These are phyloP conservation scores for Drosophila multiciliata DNA, from an alignment of 2,888 invertebrate genomes.

Conservation along the genomic window DNA sequence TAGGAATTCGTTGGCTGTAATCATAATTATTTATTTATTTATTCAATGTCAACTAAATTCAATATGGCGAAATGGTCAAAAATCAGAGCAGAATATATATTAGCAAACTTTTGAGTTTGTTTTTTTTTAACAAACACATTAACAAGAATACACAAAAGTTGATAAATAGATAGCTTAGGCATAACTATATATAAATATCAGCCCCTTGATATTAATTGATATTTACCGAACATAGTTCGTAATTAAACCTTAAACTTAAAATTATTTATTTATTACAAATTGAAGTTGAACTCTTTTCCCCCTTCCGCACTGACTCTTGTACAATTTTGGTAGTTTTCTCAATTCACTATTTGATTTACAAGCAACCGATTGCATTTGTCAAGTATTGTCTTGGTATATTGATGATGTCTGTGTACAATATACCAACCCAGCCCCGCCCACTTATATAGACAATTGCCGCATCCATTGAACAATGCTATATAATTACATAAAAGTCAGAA, in stretches of 20 bases:
- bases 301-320: not conserved
- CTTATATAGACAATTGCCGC: slow-evolving; percentile 3
- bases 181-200: not conserved
- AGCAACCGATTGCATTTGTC: slow-evolving; percentile 26
- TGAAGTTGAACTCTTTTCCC: not conserved
- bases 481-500: slow-evolving; percentile 78
- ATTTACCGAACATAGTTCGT: not conserved
- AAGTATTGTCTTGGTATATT: slow-evolving; percentile 17
- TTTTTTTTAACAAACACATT: too few relatives aligned
- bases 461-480: slow-evolving; percentile 70
- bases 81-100: too few relatives aligned
- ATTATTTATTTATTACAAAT: not conserved
- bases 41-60: too few relatives aligned
- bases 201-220: not conserved
- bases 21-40: not conserved
- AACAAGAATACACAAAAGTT: too few relatives aligned
- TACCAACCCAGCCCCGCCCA: not conserved
- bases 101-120: too few relatives aligned
- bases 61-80: too few relatives aligned
- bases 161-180: not conserved
- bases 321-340: not conserved
- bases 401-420: slow-evolving; percentile 14
- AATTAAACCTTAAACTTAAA: not conserved
- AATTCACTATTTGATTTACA: slow-evolving; percentile 6
- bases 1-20: not conserved